Percentiles rank a stretch among this genome's conserved stretches.
Evolutionary conservation across 2,888 invertebrate species (phyloP).

Genomic region (Volucella inflata): DNA sequence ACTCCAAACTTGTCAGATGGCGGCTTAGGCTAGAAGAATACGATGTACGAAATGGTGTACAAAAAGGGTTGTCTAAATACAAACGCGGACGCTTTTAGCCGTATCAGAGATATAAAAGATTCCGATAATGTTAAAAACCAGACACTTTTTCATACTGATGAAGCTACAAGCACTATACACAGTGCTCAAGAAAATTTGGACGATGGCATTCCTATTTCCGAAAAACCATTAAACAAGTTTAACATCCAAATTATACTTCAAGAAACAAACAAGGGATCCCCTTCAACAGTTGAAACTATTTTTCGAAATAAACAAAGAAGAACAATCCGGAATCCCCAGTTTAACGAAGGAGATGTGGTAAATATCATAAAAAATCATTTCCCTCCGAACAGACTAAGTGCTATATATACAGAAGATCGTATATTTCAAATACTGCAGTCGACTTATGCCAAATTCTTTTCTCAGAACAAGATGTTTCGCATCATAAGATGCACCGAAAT

Average conservation of each 20-base stretch:
- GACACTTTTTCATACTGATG: too few relatives aligned
- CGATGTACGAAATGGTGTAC: too few relatives aligned
- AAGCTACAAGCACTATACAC: constrained; percentile 27
- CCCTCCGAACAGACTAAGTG: constrained; percentile 40
- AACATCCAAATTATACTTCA: constrained; percentile 39
- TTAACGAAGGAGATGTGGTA: constrained; percentile 24
- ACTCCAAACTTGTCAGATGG: constrained; percentile 81
- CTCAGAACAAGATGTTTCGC: constrained; percentile 33
- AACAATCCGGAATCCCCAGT: constrained; percentile 8
- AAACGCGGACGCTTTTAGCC: constrained; percentile 68
- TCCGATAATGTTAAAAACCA: too few relatives aligned
- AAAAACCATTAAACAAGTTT: constrained; percentile 72
- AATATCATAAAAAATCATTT: constrained; percentile 46
- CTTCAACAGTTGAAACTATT: constrained; percentile 21
- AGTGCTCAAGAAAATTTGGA: constrained; percentile 63
- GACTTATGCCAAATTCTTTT: constrained; percentile 32
- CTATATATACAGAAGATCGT: constrained; percentile 43
- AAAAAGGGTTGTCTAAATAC: too few relatives aligned
- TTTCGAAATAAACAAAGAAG: constrained; percentile 40
- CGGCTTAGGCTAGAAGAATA: constrained; percentile 78
- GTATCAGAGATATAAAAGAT: constrained; percentile 48
- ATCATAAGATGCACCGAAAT: constrained; percentile 22
- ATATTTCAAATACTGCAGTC: constrained; percentile 36
- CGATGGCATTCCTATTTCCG: constrained; percentile 28
- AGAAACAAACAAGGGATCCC: constrained; percentile 6